Conservation (phyloP, 2,113 vertebrate species). For the Cinclus cinclus region DNA sequence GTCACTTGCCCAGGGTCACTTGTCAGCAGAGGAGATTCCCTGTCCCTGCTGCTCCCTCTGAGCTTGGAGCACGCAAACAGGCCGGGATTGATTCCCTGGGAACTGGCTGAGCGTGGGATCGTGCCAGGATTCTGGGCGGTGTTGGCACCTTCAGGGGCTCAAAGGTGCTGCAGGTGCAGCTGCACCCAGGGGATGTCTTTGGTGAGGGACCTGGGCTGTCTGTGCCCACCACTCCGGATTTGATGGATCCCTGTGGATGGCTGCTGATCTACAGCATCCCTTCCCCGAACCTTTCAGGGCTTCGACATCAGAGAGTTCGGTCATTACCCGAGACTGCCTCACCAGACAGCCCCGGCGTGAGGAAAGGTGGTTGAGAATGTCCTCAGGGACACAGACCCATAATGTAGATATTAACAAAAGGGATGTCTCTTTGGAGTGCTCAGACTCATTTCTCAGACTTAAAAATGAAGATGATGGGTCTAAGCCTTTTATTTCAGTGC, state of each 20-base stretch:
- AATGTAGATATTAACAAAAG: not conserved
- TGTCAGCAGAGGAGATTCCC: not conserved
- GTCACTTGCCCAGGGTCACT: too few relatives aligned
- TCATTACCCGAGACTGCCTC: rapidly evolving
- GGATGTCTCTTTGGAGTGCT: not conserved
- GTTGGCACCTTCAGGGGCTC: not conserved
- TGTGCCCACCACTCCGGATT: rapidly evolving
- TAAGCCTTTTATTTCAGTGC: not conserved
- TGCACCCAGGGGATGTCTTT: rapidly evolving
- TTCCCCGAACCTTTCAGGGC: rapidly evolving
- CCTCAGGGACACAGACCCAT: not conserved
- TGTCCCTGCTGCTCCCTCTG: not conserved
- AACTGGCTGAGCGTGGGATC: not conserved
- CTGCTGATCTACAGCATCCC: rapidly evolving
- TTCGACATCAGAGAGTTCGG: rapidly evolving
- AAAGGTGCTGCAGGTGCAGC: rapidly evolving
- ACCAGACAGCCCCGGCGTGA: rapidly evolving
- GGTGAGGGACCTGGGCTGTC: rapidly evolving
- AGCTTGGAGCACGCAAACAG: not conserved
- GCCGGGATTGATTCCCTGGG: not conserved
- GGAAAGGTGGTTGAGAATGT: not conserved
- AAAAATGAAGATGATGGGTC: not conserved
- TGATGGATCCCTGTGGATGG: rapidly evolving
- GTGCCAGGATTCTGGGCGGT: rapidly evolving
- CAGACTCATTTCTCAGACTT: not conserved